Percentiles rank a stretch among this genome's conserved stretches.
Conservation (phyloP, 2,888 invertebrate species). For the Lottia scabra region DNA sequence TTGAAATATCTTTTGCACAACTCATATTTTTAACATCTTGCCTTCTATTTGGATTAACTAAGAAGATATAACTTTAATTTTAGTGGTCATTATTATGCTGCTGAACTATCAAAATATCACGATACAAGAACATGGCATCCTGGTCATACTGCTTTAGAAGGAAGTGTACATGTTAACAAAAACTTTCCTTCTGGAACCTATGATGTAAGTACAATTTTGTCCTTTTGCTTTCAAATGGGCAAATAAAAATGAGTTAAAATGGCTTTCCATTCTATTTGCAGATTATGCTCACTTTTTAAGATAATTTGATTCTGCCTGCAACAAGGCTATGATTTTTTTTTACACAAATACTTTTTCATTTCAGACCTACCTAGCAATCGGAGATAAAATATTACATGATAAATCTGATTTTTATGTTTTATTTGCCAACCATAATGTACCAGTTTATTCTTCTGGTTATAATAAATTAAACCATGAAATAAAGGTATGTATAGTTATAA, state of each 20-base stretch:
- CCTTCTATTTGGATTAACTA: no score
- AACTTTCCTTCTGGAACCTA: slow-evolving; percentile 15
- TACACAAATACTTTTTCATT: neutral
- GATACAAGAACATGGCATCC: slow-evolving; percentile 30
- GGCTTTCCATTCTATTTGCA: no score
- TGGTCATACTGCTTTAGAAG: slow-evolving; percentile 8
- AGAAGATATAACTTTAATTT: no score
- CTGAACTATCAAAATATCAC: slow-evolving; percentile 6
- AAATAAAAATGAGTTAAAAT: no score
- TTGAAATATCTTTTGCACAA: no score
- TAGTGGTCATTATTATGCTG: slow-evolving; percentile 21
- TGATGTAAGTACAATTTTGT: slow-evolving; percentile 6
- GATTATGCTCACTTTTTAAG: no score
- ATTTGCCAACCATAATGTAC: slow-evolving; percentile 27
- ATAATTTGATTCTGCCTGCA: no score
- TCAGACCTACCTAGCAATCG: slow-evolving; percentile 24
- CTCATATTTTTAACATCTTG: no score
- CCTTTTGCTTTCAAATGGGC: no score
- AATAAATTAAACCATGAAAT: slow-evolving; percentile 32
- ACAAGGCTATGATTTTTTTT: no score
- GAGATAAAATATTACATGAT: slow-evolving; percentile 21
- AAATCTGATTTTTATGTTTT: slow-evolving; percentile 35
- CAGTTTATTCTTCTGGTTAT: slow-evolving; percentile 25
- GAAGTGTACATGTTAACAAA: slow-evolving; percentile 3
- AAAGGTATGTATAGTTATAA: slow-evolving; percentile 15